Base-by-base conservation (phyloP, 2,888 invertebrate species). In the Megaustenia siamemsis region DNA sequence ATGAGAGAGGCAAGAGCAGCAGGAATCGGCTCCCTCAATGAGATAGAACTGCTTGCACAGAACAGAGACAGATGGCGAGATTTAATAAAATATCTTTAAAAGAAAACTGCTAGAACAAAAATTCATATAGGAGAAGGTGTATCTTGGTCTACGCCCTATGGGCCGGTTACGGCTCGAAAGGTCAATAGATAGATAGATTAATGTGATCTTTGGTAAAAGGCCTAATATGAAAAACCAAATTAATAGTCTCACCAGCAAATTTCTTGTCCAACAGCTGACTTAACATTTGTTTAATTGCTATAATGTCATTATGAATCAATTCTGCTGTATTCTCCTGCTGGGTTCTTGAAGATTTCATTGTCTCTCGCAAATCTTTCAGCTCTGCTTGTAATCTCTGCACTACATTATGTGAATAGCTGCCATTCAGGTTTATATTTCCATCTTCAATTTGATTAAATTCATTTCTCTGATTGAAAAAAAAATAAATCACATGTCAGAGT, bases 291-390 rank as follows among this genome's bases (percentile, higher is more conserved):
- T 87, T 86, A 12, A 87, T 45, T 38, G 63, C 77, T 8, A 86
- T 89, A 87, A 92, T 87, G 77, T 92, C 92, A 6, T 87, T 86
- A 53, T 87, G 88, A 68, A 92, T 87, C 53, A 88, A 88, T 18
- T 89, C 87, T 85, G 89, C 87, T 88, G 91, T 88, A 35, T 88
- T 86, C 4, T 88, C 86, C 73, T 92, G 92, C 60, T 88, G 86
- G 3, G 86, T 85, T 68, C 89, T 88, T 28, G 91, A 75, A 40
- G 88, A 87, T 10, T 81, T 66, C 12, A 93, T 75, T 0, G 89
- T 88, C 2, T 90, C 89, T 28, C 88, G 78, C 56, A 92, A 87
- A 77, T 45, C 85, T 86, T 45, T 75, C 73, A 76, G 45, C 68
- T 78, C 77, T 66, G 71, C 38, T 68, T 73, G 40, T 24, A 82